These are phyloP conservation scores for Fundulus diaphanus DNA, from an alignment of 2,797 vertebrate species.

Conservation along the genomic window DNA sequence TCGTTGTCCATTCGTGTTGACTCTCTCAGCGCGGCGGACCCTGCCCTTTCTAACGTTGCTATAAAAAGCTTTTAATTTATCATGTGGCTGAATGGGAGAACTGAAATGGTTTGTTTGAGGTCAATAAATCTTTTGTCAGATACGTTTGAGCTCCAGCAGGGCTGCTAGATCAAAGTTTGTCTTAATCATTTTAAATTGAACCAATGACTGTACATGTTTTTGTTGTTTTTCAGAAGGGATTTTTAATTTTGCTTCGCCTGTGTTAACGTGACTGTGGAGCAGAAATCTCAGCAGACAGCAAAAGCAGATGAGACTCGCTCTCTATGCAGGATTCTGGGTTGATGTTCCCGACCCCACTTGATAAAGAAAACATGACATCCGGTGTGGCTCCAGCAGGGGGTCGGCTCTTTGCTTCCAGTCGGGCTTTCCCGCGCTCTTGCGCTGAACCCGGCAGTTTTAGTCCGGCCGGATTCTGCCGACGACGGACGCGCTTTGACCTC, in stretches of 20 bases:
- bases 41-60: too few species aligned
- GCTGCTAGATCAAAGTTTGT: background rate
- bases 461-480: background rate
- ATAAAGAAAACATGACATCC: conserved; percentile 33
- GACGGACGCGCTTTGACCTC: background rate
- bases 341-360: conserved; percentile 19
- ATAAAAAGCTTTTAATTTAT: too few species aligned
- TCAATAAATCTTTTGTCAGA: too few species aligned
- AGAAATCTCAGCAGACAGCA: too few species aligned
- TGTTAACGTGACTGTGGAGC: too few species aligned
- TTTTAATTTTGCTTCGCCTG: too few species aligned
- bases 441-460: background rate
- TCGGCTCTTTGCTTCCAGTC: background rate
- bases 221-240: too few species aligned
- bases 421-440: conserved; percentile 16
- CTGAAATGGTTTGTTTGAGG: too few species aligned
- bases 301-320: background rate
- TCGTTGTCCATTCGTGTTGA: too few species aligned
- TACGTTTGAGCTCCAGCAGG: background rate
- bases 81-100: too few species aligned
- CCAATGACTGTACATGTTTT: too few species aligned
- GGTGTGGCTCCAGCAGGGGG: conserved; percentile 21
- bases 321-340: background rate
- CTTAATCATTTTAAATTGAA: background rate
- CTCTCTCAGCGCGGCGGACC: too few species aligned